Evolutionary conservation across 2,888 invertebrate genomes (phyloP).

Genomic region (Augiades crinisus): DNA sequence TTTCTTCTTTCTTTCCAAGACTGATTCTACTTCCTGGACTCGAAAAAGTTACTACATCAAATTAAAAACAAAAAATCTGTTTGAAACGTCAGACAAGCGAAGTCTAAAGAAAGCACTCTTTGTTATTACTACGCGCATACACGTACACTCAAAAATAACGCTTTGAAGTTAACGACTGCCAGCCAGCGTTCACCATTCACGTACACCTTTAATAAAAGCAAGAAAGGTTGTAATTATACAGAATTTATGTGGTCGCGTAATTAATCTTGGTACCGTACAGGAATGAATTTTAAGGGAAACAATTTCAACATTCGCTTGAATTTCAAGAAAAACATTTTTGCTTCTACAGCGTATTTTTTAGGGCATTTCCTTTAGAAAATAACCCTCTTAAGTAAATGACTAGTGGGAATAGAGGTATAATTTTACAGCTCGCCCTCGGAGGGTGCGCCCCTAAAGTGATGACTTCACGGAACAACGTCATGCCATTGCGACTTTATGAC

Average conservation of each 20-base stretch:
- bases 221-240: constrained; percentile 7
- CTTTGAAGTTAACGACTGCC: constrained; percentile 7
- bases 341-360: constrained; percentile 8
- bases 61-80: neutral
- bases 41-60: too few species aligned
- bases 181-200: constrained; percentile 2
- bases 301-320: neutral
- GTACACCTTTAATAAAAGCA: constrained; percentile 11
- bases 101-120: constrained; percentile 1
- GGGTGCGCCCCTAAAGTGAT: constrained; percentile 24
- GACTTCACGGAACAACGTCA: constrained; percentile 28
- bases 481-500: constrained; percentile 33
- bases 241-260: neutral
- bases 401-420: constrained; percentile 52
- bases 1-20: too few species aligned
- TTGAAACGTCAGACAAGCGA: neutral
- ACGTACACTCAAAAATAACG: constrained; percentile 3
- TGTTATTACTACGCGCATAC: constrained; percentile 2
- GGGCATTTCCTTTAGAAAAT: constrained; percentile 17
- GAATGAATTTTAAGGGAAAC: constrained; percentile 4
- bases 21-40: too few species aligned
- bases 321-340: neutral
- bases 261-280: neutral
- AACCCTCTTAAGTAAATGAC: constrained; percentile 45
- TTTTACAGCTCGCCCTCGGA: constrained; percentile 48